Evolutionary conservation across 2,113 vertebrate species (phyloP), one percentile per base, ranked within the genome.

Genomic region (Gallinago paraguaiae): DNA sequence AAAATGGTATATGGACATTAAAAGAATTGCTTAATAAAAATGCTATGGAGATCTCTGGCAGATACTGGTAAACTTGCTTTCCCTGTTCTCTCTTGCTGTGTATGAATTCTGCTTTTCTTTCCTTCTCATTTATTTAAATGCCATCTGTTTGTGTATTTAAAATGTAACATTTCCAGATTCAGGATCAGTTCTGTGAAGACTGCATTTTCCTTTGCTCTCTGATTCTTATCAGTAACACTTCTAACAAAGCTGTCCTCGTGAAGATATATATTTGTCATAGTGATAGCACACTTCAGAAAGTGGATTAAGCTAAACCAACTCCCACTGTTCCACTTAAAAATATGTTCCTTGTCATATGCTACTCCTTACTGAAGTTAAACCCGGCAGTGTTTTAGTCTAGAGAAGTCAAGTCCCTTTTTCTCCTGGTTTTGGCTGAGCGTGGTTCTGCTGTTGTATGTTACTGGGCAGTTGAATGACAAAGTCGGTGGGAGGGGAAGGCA

Each of bases 231-330:
- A 78, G 69, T 84, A 93, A 57, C 75, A 37, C 80, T 90, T 92
- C 48, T 86, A 93, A 81, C 51, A 94, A 82, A 90, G 68, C 61
- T 88, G 72, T 94, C 69, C 72, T 96, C 1, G 1, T 67, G 90
- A 95, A 96, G 88, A 67, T 93, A 86, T 59, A 56, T 93, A 81
- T 94, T 94, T 95, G 65, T 97, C 90, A 94, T 41, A 72, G 92
- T 39, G 92, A 89, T 89, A 96, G 81, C 80, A 91, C 72, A 65
- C 92, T 96, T 96, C 65, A 64, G 86, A 83, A 92, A 92, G 83
- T 46, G 56, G 57, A 94, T 85, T 90, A 86, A 95, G 59, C 74
- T 92, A 78, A 95, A 92, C 45, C 72, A 96, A 72, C 90, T 95
- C 93, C 86, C 70, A 82, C 94, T 82, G 83, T 93, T 94, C 88